Conservation (phyloP, 2,113 vertebrate species). For the Meriones unguiculatus region DNA sequence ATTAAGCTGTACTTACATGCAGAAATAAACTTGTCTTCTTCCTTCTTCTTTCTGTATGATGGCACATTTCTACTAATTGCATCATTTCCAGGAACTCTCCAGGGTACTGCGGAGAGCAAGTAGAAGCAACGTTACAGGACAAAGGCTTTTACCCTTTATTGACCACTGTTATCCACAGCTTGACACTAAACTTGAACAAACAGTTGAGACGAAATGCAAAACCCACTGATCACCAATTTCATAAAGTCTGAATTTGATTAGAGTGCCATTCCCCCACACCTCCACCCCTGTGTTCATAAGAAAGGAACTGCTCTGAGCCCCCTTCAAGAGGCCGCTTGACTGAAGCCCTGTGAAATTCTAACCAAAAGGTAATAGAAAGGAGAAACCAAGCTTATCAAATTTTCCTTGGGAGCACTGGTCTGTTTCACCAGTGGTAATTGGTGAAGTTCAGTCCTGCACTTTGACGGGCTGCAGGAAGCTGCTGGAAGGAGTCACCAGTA, state of each 20-base stretch:
- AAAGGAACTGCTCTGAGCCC: constrained; percentile 40
- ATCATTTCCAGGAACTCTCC: constrained; percentile 78
- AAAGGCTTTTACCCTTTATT: constrained; percentile 78
- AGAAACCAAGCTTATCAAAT: constrained; percentile 79
- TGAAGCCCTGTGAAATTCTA: constrained; percentile 75
- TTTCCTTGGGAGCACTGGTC: constrained; percentile 62
- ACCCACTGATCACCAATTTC: not conserved
- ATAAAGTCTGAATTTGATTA: constrained; percentile 68
- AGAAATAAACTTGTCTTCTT: constrained; percentile 77
- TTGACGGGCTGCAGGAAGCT: constrained; percentile 45
- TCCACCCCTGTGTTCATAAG: constrained; percentile 56
- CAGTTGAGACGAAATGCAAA: constrained; percentile 52
- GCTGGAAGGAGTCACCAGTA: constrained; percentile 38
- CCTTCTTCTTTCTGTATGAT: constrained; percentile 73
- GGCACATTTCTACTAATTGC: constrained; percentile 77
- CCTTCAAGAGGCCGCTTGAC: constrained; percentile 65
- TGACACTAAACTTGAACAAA: constrained; percentile 75
- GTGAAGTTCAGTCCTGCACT: constrained; percentile 36
- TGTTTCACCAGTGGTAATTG: constrained; percentile 72
- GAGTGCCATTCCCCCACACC: constrained; percentile 34
- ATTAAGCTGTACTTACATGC: constrained; percentile 80
- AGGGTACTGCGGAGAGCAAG: constrained; percentile 71
- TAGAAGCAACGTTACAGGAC: constrained; percentile 58
- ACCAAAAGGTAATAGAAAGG: constrained; percentile 74
- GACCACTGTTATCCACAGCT: constrained; percentile 47